phyloP scores from a whole-genome alignment of 2,113 vertebrate genomes.

The Beaufortia kweichowensis region DNA sequence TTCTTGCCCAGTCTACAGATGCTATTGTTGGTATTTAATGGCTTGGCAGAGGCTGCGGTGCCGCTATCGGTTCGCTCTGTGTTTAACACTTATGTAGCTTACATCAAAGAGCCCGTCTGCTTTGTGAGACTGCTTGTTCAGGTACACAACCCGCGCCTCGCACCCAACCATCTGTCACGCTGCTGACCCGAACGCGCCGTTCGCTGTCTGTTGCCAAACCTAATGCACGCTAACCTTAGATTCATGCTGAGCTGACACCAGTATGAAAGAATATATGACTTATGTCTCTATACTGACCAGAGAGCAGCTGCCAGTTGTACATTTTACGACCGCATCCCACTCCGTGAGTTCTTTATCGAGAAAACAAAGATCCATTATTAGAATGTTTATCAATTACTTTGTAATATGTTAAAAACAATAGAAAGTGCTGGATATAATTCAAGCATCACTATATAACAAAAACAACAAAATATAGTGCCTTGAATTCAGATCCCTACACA shows the following conservation, averaged over 20 bases:
- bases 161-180: conserved; percentile 42
- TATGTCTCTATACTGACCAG: conserved; percentile 18
- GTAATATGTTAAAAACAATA: too few relatives aligned
- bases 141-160: conserved; percentile 35
- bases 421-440: too few relatives aligned
- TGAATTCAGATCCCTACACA: too few relatives aligned
- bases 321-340: too few relatives aligned
- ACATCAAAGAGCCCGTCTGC: conserved; percentile 51
- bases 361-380: too few relatives aligned
- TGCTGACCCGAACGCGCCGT: conserved; percentile 16
- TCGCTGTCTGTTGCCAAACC: conserved; percentile 2
- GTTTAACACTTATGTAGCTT: conserved; percentile 53
- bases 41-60: conserved; percentile 49
- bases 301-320: too few relatives aligned
- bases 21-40: conserved; percentile 52
- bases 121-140: conserved; percentile 47
- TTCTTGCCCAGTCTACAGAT: conserved; percentile 43
- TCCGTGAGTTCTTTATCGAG: too few relatives aligned
- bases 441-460: too few relatives aligned
- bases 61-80: conserved; percentile 48
- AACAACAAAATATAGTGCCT: too few relatives aligned
- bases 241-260: neutral
- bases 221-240: conserved; percentile 1
- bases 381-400: too few relatives aligned
- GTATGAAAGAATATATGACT: conserved; percentile 4